Evolutionary conservation across 2,797 vertebrate genomes (phyloP).

Genomic region (Pseudochirops cupreus): DNA sequence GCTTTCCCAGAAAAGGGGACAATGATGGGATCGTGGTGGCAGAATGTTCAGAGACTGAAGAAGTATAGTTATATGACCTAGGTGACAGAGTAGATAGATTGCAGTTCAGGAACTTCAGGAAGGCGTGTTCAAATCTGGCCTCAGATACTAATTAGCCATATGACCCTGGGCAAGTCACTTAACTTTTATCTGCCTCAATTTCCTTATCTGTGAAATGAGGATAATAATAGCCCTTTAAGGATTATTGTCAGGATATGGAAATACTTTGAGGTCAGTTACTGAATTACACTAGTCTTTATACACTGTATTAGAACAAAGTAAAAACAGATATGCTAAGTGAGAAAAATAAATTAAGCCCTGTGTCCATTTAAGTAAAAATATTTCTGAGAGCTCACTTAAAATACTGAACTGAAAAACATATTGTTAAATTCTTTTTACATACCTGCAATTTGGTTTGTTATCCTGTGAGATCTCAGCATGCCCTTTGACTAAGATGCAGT

Average conservation of each 20-base stretch:
- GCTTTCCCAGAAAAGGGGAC: neutral
- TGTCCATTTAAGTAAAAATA: neutral
- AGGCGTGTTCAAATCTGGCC: neutral
- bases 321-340: conserved; percentile 58
- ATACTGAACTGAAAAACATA: fast-evolving
- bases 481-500: conserved; percentile 54
- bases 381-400: neutral
- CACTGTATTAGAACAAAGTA: conserved; percentile 70
- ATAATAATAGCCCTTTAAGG: neutral
- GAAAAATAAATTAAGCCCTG: neutral
- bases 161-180: neutral
- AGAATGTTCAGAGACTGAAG: neutral
- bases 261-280: neutral
- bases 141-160: neutral
- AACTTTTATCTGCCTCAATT: neutral
- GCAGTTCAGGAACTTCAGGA: neutral
- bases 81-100: neutral
- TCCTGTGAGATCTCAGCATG: conserved; percentile 29
- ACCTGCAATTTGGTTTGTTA: neutral
- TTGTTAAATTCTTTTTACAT: neutral
- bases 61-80: neutral
- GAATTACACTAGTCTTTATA: conserved; percentile 41
- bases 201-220: neutral
- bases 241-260: neutral
- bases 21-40: neutral